These are phyloP conservation scores for Aphelinus atriplicis DNA, from an alignment of 1,140 invertebrate genomes.

Conservation along the genomic window DNA sequence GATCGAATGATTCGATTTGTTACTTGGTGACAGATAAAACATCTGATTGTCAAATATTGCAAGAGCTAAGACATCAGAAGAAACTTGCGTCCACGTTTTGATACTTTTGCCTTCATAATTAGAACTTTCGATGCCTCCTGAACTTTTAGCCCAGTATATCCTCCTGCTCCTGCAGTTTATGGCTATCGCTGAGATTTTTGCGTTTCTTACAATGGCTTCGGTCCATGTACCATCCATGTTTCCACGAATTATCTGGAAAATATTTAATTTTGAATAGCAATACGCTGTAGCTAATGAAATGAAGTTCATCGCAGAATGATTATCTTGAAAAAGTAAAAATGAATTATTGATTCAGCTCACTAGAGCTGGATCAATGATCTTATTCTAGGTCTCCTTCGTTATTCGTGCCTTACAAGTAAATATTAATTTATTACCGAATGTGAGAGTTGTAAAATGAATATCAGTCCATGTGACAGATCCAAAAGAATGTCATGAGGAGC, in stretches of 20 bases:
- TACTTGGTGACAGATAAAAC: not conserved
- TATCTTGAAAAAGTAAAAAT: not conserved
- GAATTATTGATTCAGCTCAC: not conserved
- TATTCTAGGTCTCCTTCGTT: no score
- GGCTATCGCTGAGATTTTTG: not conserved
- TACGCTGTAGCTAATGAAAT: not conserved
- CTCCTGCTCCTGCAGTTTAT: not conserved
- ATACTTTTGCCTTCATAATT: slow-evolving; percentile 9
- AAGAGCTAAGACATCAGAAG: not conserved
- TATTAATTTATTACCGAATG: slow-evolving; percentile 14
- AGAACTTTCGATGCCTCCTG: not conserved
- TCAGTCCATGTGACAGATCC: not conserved
- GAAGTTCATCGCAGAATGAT: not conserved
- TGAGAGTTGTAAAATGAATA: slow-evolving; percentile 23
- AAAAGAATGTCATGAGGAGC: not conserved
- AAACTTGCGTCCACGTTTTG: not conserved
- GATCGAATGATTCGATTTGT: not conserved
- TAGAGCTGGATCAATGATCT: not conserved
- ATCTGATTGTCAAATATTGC: not conserved
- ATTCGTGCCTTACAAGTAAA: no score
- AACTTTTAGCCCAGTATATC: not conserved
- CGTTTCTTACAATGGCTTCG: not conserved
- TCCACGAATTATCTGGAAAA: slow-evolving; percentile 16
- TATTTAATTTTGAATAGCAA: no score
- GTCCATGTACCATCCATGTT: slow-evolving; percentile 2